Base-by-base conservation (phyloP, 2,113 vertebrate species). In the Hippocampus zosterae region DNA sequence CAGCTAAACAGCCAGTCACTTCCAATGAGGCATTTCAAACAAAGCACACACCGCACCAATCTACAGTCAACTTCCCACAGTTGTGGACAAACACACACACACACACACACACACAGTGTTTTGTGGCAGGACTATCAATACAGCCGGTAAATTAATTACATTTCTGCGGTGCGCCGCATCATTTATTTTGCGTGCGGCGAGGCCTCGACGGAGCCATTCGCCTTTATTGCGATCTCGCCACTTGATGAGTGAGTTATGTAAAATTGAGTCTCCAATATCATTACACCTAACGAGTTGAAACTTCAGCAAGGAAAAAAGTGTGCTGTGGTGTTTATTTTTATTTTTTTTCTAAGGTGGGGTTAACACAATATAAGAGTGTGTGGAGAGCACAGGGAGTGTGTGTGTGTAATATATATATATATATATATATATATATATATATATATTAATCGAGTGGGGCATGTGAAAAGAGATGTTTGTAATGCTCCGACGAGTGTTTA, bases 141-240 rank as follows among this genome's bases (percentile, higher is more conserved):
- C 93, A 94, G 94, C 93, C 94, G 93, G 94, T 95, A 97, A 98
- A 99, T 99, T 97, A 99, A 99, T 98, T 97, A 97, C 94, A 96
- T 97, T 96, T 96, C 95, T 94, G 94, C 95, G 95, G 7, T 33
- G 94, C 94, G 93, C 94, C 92, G 95, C 94, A 96, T 98, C 95
- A 97, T 98, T 98, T 98, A 98, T 98, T 97, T 94, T 90, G 92
- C 92, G 92, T 93, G 90, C 27, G 27, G 93, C 92, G 94, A 94
- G 86, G 94, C 97, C 96, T 98, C 96, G 83, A 93, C 92, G 96
- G 97, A 95, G 95, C 92, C 93, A 96, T 97, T 97, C 92, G 91
- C 91, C 92, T 96, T 98, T 98, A 98, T 98, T 98, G 95, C 96
- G 90, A 92, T 94, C 93, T 95, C 92, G 88, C 94, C 92, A 93